These are phyloP conservation scores for Poecile atricapillus DNA, from an alignment of 2,113 vertebrate genomes.

Conservation along the genomic window DNA sequence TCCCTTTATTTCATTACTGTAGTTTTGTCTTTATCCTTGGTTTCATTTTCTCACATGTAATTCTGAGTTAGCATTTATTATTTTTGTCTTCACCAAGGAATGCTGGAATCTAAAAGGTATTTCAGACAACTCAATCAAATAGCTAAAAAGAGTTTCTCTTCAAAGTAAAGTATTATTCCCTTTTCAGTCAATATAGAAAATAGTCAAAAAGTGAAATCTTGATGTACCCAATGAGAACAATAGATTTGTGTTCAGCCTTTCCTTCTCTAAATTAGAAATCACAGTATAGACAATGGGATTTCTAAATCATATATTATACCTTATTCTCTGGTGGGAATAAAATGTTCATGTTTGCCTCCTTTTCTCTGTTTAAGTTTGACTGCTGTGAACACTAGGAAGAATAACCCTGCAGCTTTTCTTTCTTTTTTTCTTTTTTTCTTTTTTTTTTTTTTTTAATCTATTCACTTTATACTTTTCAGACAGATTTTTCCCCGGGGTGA, in stretches of 20 bases:
- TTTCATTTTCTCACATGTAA: background rate
- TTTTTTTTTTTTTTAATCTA: constrained; percentile 70
- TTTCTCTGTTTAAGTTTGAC: constrained; percentile 72
- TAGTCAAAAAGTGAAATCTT: constrained; percentile 33
- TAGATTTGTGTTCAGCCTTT: constrained; percentile 31
- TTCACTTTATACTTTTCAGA: constrained; percentile 82
- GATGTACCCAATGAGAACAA: background rate
- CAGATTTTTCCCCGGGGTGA: constrained; percentile 83
- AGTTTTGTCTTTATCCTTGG: background rate
- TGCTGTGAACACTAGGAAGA: constrained; percentile 72
- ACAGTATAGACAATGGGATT: constrained; percentile 44
- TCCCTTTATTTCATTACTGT: background rate
- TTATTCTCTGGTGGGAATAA: constrained; percentile 69
- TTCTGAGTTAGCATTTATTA: background rate
- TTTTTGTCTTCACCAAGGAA: background rate
- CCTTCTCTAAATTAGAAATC: constrained; percentile 63
- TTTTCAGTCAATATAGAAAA: constrained; percentile 2
- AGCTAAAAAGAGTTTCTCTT: background rate
- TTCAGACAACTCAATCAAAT: constrained; percentile 54
- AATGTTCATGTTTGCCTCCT: constrained; percentile 63
- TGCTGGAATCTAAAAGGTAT: background rate
- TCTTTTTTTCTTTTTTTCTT: constrained; percentile 36
- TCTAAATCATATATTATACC: constrained; percentile 62
- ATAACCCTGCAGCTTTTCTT: constrained; percentile 70
- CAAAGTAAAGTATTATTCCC: background rate